These are phyloP conservation scores for Jordanella pulchra DNA, from an alignment of 2,797 vertebrate genomes.

Conservation along the genomic window DNA sequence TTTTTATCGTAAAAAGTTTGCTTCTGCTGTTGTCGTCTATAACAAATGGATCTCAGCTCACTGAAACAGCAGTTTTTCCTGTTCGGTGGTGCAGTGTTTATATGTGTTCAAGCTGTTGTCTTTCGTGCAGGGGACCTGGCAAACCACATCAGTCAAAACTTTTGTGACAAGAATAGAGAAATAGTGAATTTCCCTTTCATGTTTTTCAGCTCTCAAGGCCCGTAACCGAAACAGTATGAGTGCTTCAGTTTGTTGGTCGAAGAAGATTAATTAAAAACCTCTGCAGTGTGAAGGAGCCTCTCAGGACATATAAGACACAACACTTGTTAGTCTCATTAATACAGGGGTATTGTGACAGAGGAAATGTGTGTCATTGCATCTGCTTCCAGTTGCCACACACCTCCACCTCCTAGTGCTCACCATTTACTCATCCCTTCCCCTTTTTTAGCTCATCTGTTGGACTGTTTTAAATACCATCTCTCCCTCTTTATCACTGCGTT, in stretches of 20 bases:
- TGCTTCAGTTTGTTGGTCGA: constrained; percentile 32
- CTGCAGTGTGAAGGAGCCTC: constrained; percentile 37
- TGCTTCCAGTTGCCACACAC: constrained; percentile 15
- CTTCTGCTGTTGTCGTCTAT: constrained; percentile 7
- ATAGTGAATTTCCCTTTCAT: constrained; percentile 5
- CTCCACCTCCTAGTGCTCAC: constrained; percentile 16
- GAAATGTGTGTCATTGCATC: constrained; percentile 17
- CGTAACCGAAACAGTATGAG: constrained; percentile 15
- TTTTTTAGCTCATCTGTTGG: constrained; percentile 36
- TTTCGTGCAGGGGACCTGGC: constrained; percentile 6
- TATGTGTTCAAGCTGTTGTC: constrained; percentile 16
- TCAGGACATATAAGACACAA: constrained; percentile 38
- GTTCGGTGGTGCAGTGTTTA: constrained; percentile 5
- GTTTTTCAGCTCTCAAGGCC: constrained; percentile 28
- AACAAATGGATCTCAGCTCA: constrained; percentile 14
- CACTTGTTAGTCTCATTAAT: constrained; percentile 43
- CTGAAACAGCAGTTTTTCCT: constrained; percentile 5
- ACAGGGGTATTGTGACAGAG: constrained; percentile 22
- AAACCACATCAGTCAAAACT: not conserved
- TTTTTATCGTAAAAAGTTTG: not conserved
- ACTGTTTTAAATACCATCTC: constrained; percentile 16
- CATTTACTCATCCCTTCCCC: constrained; percentile 21
- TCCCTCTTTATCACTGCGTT: constrained; percentile 20
- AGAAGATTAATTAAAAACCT: constrained; percentile 64
- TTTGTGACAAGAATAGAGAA: not conserved